A percentile compares a stretch with the other conserved stretches of the same genome.
phyloP scores from a whole-genome alignment of 2,888 invertebrate species.

The Apotomis capreana region DNA sequence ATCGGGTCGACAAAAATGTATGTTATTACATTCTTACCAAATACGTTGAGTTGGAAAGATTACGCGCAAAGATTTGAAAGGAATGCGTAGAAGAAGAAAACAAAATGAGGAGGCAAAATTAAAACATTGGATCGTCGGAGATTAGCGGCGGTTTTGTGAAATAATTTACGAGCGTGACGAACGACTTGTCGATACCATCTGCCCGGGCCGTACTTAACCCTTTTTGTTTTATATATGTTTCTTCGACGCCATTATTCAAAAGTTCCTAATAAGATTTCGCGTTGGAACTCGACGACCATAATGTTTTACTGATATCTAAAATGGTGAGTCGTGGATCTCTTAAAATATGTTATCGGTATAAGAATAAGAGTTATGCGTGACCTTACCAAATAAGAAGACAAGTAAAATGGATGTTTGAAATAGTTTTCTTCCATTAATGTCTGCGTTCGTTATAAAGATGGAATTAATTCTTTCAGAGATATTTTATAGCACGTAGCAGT shows the following conservation, averaged over 20 bases:
- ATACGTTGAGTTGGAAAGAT: conserved; percentile 67
- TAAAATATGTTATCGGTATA: conserved; percentile 38
- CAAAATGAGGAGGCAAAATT: conserved; percentile 76
- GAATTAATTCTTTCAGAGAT: conserved; percentile 8
- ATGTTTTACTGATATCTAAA: conserved; percentile 78
- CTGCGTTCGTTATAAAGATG: conserved; percentile 4
- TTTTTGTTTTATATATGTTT: conserved; percentile 78
- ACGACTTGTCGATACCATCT: conserved; percentile 81
- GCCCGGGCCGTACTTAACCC: conserved; percentile 76
- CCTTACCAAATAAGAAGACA: conserved; percentile 40
- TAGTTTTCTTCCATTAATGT: conserved; percentile 40
- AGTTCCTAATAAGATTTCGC: conserved; percentile 75
- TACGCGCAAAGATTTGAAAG: conserved; percentile 66
- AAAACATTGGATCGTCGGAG: conserved; percentile 77
- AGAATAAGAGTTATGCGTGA: conserved; percentile 38
- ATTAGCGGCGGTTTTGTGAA: conserved; percentile 81
- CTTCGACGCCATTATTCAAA: conserved; percentile 80
- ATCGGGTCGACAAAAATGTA: conserved; percentile 41
- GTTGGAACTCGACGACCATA: conserved; percentile 69
- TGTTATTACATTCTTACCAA: conserved; percentile 59
- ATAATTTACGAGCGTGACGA: conserved; percentile 83
- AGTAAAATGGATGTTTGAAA: conserved; percentile 37
- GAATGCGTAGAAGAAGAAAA: conserved; percentile 67
- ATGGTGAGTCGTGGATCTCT: conserved; percentile 69
- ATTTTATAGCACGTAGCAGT: conserved; percentile 8